Percentiles rank a stretch among this genome's conserved stretches.
Evolutionary conservation across 2,888 invertebrate genomes (phyloP).

Genomic region (Apamea monoglypha): DNA sequence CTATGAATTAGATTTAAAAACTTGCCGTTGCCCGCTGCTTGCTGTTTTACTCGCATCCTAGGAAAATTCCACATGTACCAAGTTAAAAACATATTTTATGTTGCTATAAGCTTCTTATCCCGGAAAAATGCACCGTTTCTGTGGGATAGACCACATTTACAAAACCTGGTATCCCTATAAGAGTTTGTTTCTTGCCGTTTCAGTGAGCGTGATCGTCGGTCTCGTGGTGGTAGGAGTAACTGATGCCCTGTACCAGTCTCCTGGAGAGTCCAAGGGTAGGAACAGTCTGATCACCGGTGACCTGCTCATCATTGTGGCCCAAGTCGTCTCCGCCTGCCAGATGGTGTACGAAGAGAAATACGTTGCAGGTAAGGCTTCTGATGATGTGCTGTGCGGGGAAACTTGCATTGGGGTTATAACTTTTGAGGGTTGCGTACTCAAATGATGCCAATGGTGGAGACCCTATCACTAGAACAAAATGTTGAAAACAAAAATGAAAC

Average conservation of each 20-base stretch:
- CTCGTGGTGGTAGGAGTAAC: slow-evolving; percentile 93
- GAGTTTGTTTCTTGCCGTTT: slow-evolving; percentile 45
- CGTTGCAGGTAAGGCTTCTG: slow-evolving; percentile 89
- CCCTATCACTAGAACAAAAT: background rate
- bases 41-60: background rate
- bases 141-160: background rate
- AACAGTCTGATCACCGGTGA: slow-evolving; percentile 96
- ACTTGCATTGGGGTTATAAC: background rate
- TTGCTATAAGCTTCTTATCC: background rate
- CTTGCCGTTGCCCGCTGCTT: too few relatives aligned
- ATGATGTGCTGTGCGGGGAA: background rate
- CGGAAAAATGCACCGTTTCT: background rate
- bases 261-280: slow-evolving; percentile 84
- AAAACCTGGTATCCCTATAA: background rate
- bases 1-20: background rate
- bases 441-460: background rate
- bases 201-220: slow-evolving; percentile 92
- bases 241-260: slow-evolving; percentile 91
- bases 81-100: background rate
- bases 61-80: background rate
- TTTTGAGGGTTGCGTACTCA: background rate
- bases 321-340: slow-evolving; percentile 96
- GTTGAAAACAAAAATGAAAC: background rate
- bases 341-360: slow-evolving; percentile 99
- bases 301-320: slow-evolving; percentile 93